Evolutionary conservation across 2,888 invertebrate species (phyloP).

Genomic region (Rhagium mordax): DNA sequence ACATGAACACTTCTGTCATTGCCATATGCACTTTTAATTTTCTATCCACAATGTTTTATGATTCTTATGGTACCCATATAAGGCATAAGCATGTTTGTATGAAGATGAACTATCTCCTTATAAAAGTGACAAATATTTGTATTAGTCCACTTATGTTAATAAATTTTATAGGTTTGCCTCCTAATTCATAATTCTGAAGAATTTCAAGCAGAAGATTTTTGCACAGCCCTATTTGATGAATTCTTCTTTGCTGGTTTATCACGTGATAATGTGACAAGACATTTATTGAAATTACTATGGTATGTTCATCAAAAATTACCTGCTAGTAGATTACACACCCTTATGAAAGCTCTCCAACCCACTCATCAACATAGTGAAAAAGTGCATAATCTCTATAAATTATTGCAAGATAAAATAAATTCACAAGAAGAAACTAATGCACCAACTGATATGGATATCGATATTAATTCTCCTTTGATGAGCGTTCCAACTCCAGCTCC

Average conservation of each 20-base stretch:
- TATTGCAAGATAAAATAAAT: constrained; percentile 85
- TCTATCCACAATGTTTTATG: too few species aligned
- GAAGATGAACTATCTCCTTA: too few species aligned
- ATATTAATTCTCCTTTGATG: constrained; percentile 87
- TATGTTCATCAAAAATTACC: constrained; percentile 91
- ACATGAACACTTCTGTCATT: too few species aligned
- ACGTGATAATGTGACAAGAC: constrained; percentile 92
- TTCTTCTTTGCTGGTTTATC: constrained; percentile 93
- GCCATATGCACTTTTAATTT: too few species aligned
- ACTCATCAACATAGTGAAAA: constrained; percentile 88
- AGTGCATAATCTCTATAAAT: constrained; percentile 85
- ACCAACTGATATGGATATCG: constrained; percentile 77
- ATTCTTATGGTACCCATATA: too few species aligned
- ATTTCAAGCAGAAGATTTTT: constrained; percentile 94
- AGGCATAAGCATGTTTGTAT: too few species aligned
- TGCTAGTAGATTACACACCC: constrained; percentile 81
- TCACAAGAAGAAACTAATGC: constrained; percentile 77
- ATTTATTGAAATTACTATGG: constrained; percentile 92
- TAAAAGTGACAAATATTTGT: background rate
- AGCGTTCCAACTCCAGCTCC: constrained; percentile 88
- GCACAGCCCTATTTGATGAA: constrained; percentile 95
- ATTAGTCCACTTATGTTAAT: background rate
- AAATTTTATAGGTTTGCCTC: constrained; percentile 76
- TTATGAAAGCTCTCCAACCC: constrained; percentile 86
- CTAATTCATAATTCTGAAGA: constrained; percentile 93